Evolutionary conservation across 1,140 invertebrate genomes (phyloP).

Genomic region (Antheraea mylitta): DNA sequence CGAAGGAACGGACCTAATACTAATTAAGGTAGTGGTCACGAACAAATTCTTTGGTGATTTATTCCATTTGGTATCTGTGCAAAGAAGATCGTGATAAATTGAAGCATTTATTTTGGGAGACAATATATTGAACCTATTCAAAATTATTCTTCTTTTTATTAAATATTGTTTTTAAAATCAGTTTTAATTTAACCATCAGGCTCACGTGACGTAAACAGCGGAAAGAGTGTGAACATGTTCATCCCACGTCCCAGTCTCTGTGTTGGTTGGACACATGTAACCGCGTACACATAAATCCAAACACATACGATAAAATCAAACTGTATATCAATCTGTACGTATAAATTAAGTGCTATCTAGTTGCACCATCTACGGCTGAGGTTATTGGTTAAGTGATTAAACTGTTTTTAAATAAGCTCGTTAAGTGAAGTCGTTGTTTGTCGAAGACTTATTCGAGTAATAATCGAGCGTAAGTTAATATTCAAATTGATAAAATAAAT

Average conservation of each 20-base stretch:
- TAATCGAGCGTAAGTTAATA: too few relatives aligned
- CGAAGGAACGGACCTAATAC: too few relatives aligned
- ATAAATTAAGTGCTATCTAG: slow-evolving; percentile 1
- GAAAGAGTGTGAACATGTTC: slow-evolving; percentile 13
- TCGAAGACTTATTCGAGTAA: background rate
- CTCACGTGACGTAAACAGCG: slow-evolving; percentile 5
- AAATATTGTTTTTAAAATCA: too few relatives aligned
- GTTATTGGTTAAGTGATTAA: slow-evolving; percentile 4
- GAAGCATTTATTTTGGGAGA: too few relatives aligned
- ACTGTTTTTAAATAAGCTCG: background rate
- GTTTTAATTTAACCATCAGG: too few relatives aligned
- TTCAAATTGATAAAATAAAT: too few relatives aligned
- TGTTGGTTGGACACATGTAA: slow-evolving; percentile 6
- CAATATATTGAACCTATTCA: too few relatives aligned
- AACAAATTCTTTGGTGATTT: too few relatives aligned
- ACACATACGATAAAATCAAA: slow-evolving; percentile 18
- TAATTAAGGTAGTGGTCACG: too few relatives aligned
- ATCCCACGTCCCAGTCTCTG: slow-evolving; percentile 16
- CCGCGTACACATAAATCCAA: slow-evolving; percentile 17
- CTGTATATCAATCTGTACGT: slow-evolving; percentile 22
- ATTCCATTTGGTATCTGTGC: too few relatives aligned
- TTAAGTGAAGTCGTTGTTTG: background rate
- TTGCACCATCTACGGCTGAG: slow-evolving; percentile 1
- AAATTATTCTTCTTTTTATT: too few relatives aligned
- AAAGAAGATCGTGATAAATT: too few relatives aligned